Conservation (phyloP, 2,113 vertebrate species). For the Hiodon alosoides region DNA sequence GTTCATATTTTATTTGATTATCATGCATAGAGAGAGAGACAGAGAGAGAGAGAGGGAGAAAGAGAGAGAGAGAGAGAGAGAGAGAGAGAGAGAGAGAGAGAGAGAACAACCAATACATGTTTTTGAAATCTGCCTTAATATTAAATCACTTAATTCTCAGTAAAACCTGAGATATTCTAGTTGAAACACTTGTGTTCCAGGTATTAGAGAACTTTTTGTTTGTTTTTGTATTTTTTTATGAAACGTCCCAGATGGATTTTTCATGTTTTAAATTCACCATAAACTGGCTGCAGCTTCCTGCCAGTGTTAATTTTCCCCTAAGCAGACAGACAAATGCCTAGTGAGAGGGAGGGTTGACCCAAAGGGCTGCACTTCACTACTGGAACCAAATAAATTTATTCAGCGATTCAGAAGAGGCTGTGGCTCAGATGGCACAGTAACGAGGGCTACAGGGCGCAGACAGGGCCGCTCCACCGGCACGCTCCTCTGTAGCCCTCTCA, state of each 20-base stretch:
- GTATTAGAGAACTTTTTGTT: too few species aligned
- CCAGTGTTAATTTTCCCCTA: background rate
- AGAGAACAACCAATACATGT: too few species aligned
- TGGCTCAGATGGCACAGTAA: background rate
- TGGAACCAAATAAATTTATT: constrained; percentile 7
- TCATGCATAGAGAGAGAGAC: too few species aligned
- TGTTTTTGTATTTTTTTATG: background rate
- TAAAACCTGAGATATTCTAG: background rate
- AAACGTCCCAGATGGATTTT: background rate
- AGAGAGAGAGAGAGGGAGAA: too few species aligned
- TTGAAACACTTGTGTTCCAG: background rate
- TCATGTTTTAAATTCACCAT: constrained; percentile 9
- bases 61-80: too few species aligned
- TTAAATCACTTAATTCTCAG: background rate
- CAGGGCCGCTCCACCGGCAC: background rate
- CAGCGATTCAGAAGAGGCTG: background rate
- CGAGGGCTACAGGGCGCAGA: background rate
- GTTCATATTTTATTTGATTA: too few species aligned
- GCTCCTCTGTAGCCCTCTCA: background rate
- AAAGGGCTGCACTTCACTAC: background rate
- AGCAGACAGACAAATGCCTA: background rate
- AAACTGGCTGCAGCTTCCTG: background rate
- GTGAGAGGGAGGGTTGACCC: background rate
- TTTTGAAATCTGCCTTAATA: too few species aligned
- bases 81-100: too few species aligned